Conservation (phyloP, 2,888 invertebrate species). For the Noctua janthe region DNA sequence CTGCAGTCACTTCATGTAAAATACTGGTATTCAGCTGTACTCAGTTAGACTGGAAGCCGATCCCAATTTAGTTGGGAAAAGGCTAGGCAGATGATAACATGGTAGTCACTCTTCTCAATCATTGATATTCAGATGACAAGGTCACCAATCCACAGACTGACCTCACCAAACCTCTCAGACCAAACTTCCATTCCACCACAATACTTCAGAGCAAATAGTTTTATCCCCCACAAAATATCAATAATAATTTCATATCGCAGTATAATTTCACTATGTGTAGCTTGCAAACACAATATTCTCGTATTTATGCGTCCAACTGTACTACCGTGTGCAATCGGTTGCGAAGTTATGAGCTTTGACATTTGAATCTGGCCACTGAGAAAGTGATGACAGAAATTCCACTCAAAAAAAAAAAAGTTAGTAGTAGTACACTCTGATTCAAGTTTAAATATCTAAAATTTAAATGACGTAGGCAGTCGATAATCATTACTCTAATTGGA, state of each 20-base stretch:
- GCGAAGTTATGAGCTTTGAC: constrained; percentile 64
- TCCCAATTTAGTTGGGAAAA: no score
- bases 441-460: no score
- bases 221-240: not conserved
- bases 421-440: not conserved
- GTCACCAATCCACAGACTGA: no score
- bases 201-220: not conserved
- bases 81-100: no score
- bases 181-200: not conserved
- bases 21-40: no score
- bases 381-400: not conserved
- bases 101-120: no score
- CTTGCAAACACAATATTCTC: constrained; percentile 51
- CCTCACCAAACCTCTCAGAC: no score
- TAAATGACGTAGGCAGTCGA: no score
- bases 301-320: constrained; percentile 49
- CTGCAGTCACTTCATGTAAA: no score
- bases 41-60: no score
- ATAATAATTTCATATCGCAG: constrained; percentile 8
- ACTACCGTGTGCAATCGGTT: constrained; percentile 58
- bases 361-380: constrained; percentile 39
- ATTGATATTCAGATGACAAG: no score
- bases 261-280: constrained; percentile 17
- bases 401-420: not conserved
- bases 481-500: no score